phyloP scores from a whole-genome alignment of 2,113 vertebrate genomes.

The Megaceryle maxima region DNA sequence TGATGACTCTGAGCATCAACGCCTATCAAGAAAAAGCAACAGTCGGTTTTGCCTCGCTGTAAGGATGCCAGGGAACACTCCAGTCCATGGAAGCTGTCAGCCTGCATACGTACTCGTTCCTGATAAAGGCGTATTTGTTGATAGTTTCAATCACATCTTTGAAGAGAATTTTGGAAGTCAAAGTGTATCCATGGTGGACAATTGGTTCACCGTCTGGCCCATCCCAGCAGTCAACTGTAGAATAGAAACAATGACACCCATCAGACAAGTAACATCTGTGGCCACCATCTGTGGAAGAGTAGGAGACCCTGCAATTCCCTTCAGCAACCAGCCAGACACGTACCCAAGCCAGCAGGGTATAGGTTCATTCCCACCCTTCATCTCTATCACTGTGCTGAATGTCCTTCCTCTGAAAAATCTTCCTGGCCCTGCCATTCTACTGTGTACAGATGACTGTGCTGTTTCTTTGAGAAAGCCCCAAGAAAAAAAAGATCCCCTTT shows the following conservation, averaged over 20 bases:
- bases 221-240: constrained; percentile 96
- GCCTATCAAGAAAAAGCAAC: neutral
- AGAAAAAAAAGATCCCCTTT: neutral
- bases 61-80: neutral
- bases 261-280: neutral
- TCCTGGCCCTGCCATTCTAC: neutral
- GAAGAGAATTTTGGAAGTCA: constrained; percentile 98
- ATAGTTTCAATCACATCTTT: constrained; percentile 96
- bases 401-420: neutral
- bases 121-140: constrained; percentile 95
- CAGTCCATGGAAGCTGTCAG: neutral
- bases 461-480: neutral
- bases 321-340: neutral
- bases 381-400: neutral
- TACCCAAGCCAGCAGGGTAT: neutral
- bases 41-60: neutral
- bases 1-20: neutral
- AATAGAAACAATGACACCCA: neutral
- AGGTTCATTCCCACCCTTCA: neutral
- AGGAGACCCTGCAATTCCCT: neutral
- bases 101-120: constrained; percentile 85
- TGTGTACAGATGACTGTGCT: neutral
- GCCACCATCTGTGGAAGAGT: neutral
- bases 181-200: constrained; percentile 95
- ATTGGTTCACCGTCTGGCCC: constrained; percentile 95